Evolutionary conservation across 2,113 vertebrate species (phyloP).

Genomic region (Eudyptes chrysolophus): DNA sequence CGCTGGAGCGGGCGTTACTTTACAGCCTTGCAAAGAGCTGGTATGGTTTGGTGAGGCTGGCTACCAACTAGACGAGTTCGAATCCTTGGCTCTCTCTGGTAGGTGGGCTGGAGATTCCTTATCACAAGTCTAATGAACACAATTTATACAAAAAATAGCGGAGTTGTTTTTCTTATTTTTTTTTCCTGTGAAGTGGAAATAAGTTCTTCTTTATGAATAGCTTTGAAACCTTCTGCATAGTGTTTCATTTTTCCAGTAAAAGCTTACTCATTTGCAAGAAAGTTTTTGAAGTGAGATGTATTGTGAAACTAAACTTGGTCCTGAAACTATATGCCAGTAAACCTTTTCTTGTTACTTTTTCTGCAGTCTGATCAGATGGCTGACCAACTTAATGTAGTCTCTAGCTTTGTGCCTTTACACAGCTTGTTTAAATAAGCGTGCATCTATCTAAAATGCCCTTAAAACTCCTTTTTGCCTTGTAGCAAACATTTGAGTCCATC

Average conservation of each 20-base stretch:
- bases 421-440: not conserved
- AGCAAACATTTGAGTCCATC: not conserved
- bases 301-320: not conserved
- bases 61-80: fast-evolving
- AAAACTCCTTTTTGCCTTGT: not conserved
- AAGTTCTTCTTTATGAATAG: not conserved
- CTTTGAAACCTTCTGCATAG: not conserved
- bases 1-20: not conserved
- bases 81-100: not conserved
- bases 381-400: not conserved
- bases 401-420: not conserved
- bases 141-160: not conserved
- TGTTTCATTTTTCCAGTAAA: not conserved
- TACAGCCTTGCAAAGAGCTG: not conserved
- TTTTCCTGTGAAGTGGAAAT: not conserved
- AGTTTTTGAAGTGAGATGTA: not conserved
- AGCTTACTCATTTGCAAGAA: not conserved
- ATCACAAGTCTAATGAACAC: not conserved
- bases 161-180: not conserved
- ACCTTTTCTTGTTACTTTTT: not conserved
- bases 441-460: not conserved
- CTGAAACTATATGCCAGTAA: not conserved
- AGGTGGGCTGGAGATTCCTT: not conserved
- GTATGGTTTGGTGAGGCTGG: not conserved
- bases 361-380: not conserved